Base-by-base conservation (phyloP, 53 echinoderm and acorn worm genomes). In the Zoroaster sp. region DNA sequence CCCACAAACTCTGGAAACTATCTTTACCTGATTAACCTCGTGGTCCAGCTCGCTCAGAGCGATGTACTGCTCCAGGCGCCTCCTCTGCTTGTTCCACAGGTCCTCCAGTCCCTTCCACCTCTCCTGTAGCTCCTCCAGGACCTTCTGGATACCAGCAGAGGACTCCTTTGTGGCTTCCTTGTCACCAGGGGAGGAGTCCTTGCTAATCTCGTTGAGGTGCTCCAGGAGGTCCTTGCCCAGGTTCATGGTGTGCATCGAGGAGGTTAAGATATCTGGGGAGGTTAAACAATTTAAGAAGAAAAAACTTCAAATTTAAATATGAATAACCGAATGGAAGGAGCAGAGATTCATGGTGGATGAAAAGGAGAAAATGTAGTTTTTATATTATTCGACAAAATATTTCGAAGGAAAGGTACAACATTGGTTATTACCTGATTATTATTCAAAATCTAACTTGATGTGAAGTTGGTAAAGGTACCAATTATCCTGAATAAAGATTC, bases 1-100 rank as follows among this genome's bases (percentile, higher is more conserved):
- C n/a, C n/a, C n/a, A n/a, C n/a, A n/a, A n/a, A n/a, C n/a, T n/a
- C n/a, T n/a, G n/a, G n/a, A n/a, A n/a, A n/a, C n/a, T n/a, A n/a
- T n/a, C n/a, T n/a, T 87, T 69, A 97, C 99, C 92, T 94, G 94
- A 54, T 88, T 91, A 2, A 96, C 89, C 75, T 99, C 99, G 18
- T 92, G 72, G 83, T 94, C 94, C 34, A 96, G 79, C 25, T 96
- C 94, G 47, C 94, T 87, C 14, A 98, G 91, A 25, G 93, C 73
- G 13, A 90, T 78, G 52, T 51, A 89, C 80, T 96, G 96, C 72
- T 94, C 96, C 47, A 96, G 76, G 21, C 92, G 91, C 65, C 81
- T 83, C 65, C 87, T 87, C 74, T 88, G 91, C 71, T 92, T 75
- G 37, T 86, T 71, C 89, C 94, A 96, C 71, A 96, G 89, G 38